Conservation (phyloP, 2,888 invertebrate genomes). For the Synergus japonicus region DNA sequence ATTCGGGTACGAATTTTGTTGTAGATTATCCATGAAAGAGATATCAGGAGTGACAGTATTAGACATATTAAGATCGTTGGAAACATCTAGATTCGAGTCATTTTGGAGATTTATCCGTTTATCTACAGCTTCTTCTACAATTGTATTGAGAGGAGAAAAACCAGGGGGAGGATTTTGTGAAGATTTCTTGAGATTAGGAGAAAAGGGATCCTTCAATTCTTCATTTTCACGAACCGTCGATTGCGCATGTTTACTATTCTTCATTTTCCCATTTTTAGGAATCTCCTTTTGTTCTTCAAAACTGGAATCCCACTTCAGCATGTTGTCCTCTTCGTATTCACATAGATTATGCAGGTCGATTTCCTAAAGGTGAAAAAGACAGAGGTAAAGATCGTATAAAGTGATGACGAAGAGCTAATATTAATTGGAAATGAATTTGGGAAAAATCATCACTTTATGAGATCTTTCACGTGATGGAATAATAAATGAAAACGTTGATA, state of each 20-base stretch:
- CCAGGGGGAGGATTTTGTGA: constrained; percentile 27
- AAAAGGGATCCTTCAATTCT: background rate
- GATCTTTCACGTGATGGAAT: background rate
- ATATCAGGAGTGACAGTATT: background rate
- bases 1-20: background rate
- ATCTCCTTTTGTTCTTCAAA: background rate
- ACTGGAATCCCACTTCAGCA: background rate
- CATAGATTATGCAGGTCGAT: constrained; percentile 22
- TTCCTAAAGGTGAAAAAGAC: background rate
- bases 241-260: background rate
- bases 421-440: background rate
- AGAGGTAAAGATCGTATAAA: background rate
- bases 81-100: background rate
- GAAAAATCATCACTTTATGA: constrained; percentile 22
- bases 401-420: background rate
- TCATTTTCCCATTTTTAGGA: background rate
- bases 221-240: background rate
- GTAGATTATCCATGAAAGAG: background rate
- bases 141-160: background rate
- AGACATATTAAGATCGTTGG: background rate
- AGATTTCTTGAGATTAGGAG: background rate
- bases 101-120: background rate
- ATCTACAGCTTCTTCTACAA: background rate
- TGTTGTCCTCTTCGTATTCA: constrained; percentile 7
- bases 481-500: constrained; percentile 10